Base-by-base conservation (phyloP, 2,113 vertebrate species). In the Hiodon tergisus region DNA sequence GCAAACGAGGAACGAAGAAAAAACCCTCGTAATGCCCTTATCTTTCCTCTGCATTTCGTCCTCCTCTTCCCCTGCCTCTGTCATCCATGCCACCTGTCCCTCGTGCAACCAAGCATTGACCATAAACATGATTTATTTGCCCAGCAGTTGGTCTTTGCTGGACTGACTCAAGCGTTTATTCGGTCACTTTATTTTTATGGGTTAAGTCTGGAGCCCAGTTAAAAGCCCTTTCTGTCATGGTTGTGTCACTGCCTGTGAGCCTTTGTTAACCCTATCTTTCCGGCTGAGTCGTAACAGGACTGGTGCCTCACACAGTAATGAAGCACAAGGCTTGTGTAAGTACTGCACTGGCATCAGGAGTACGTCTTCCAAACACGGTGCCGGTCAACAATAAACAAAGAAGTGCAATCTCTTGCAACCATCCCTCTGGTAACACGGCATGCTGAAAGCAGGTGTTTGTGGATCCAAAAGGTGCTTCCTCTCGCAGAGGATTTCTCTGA, bases 401-500 rank as follows among this genome's bases (percentile, higher is more conserved):
- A 31, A 31, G 31, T 31, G 31, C 31, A 31, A 31, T 31, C 31
- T 31, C 31, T 31, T 31, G 31, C 31, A 31, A 31, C 31, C 31
- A 31, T 31, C 31, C 31, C 31, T 31, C 31, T 31, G 31, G 31
- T 31, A 31, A 31, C 31, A 31, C 31, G 31, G 31, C 31, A 31
- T 31, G 31, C 31, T 31, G 31, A 31, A 31, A 31, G 31, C 31
- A 31, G 31, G 31, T 31, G 31, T 31, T 31, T 31, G 31, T 31
- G 31, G 31, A 31, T 31, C 31, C 31, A 31, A 31, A 31, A 31
- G 31, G 31, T 31, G 31, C 78, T 67, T 79, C 76, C 77, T 73
- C 70, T 86, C 72, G 78, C 4, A 0, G 70, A 79, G 78, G 82
- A 83, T 82, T 83, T 80, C 82, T 83, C 13, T 16, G 52, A 54